These are phyloP conservation scores for Yponomeuta malinellus DNA, from an alignment of 2,888 invertebrate genomes.

Conservation along the genomic window DNA sequence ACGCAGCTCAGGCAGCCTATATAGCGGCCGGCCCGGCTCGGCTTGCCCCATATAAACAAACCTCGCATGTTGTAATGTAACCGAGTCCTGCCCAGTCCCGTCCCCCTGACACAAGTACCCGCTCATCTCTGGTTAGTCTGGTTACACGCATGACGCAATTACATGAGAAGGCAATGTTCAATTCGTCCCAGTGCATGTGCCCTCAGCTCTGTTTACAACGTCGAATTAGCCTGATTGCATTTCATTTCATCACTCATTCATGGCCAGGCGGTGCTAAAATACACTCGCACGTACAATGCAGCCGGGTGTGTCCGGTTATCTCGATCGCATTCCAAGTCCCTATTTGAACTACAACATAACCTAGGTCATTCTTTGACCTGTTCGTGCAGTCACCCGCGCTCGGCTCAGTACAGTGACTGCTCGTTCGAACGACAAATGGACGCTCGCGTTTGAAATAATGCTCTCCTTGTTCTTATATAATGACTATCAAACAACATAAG, in stretches of 20 bases:
- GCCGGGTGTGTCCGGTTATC: neutral
- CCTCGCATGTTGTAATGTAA: neutral
- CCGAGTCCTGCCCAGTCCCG: neutral
- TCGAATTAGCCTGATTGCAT: neutral
- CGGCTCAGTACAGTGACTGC: neutral
- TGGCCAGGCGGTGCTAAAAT: neutral
- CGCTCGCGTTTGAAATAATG: neutral
- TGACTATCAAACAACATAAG: neutral
- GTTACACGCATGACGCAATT: neutral
- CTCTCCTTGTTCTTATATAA: neutral
- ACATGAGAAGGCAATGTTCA: neutral
- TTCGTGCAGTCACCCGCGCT: neutral
- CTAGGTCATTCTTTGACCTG: conserved; percentile 12
- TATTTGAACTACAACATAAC: conserved; percentile 2
- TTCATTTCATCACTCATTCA: neutral
- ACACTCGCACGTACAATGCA: neutral
- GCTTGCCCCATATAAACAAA: conserved; percentile 3
- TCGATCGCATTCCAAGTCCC: neutral
- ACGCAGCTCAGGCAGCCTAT: conserved; percentile 8
- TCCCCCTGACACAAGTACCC: neutral
- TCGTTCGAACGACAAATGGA: neutral
- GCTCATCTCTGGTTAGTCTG: neutral
- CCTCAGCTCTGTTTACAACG: neutral
- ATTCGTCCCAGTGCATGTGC: neutral
- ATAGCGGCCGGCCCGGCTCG: neutral